A percentile compares a stretch with the other conserved stretches of the same genome.
Conservation (phyloP, 2,113 vertebrate genomes). For the Natator depressus region DNA sequence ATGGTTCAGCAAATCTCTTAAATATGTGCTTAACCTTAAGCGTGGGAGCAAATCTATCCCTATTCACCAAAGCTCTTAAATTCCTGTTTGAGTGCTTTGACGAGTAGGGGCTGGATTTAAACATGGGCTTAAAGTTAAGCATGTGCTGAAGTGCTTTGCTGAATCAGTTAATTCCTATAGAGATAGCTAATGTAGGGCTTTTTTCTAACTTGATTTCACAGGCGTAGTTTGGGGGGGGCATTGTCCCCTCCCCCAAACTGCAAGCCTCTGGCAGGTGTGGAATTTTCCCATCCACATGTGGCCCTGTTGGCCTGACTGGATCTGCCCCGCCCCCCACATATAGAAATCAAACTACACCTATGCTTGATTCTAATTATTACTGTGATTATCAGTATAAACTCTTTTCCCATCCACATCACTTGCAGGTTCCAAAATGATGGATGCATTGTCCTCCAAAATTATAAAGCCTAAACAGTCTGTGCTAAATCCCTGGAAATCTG, state of each 20-base stretch:
- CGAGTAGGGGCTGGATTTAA: background rate
- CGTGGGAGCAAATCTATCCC: accelerated
- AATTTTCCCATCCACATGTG: too few species aligned
- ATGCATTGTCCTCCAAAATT: background rate
- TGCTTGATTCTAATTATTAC: too few species aligned
- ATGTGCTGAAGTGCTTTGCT: accelerated
- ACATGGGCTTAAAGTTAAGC: accelerated
- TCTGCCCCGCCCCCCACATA: too few species aligned
- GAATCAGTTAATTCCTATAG: background rate
- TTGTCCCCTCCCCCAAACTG: too few species aligned
- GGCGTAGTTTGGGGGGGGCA: too few species aligned
- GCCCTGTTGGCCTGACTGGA: too few species aligned
- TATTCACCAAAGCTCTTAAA: accelerated
- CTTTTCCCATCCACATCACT: background rate
- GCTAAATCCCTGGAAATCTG: background rate
- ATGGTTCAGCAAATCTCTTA: background rate
- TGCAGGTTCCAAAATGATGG: background rate
- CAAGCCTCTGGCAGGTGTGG: too few species aligned
- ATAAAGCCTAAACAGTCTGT: accelerated
- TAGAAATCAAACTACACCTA: too few species aligned
- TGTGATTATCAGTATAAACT: too few species aligned
- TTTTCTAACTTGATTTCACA: background rate
- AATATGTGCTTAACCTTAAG: background rate
- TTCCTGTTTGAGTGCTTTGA: background rate
- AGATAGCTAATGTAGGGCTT: background rate